A percentile compares a stretch with the other conserved stretches of the same genome.
These are phyloP conservation scores for Drosophila ananassae DNA, from an alignment of 1,140 invertebrate genomes.

Conservation along the genomic window DNA sequence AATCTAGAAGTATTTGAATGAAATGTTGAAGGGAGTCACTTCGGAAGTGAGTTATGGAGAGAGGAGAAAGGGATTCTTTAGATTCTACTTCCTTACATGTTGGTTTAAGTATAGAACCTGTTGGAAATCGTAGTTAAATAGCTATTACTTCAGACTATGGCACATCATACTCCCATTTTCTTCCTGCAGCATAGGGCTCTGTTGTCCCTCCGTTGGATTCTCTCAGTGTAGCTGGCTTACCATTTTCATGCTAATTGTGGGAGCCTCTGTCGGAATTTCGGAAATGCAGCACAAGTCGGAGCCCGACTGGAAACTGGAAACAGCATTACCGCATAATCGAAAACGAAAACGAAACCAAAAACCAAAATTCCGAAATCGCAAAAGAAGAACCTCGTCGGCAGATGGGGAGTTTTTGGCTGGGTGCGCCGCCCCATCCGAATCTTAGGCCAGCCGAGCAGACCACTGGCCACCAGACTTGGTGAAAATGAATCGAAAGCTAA, in stretches of 20 bases:
- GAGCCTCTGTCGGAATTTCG: slow-evolving; percentile 70
- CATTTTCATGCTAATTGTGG: slow-evolving; percentile 76
- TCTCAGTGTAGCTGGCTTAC: slow-evolving; percentile 11
- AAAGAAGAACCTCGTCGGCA: slow-evolving; percentile 26
- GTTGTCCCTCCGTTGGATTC: neutral
- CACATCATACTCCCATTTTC: no score
- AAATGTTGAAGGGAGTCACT: no score
- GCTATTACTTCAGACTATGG: no score
- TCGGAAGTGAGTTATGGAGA: no score
- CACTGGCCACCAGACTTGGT: neutral
- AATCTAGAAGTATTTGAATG: no score
- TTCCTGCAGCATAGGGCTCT: neutral
- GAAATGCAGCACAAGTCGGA: slow-evolving; percentile 60
- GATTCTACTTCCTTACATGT: neutral
- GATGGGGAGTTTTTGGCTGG: no score
- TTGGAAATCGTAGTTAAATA: no score
- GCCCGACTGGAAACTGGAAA: slow-evolving; percentile 31
- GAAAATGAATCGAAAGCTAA: slow-evolving; percentile 49
- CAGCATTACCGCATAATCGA: neutral
- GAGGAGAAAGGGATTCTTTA: neutral
- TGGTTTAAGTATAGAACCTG: no score
- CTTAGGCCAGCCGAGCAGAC: neutral
- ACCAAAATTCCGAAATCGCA: slow-evolving; percentile 27
- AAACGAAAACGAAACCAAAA: slow-evolving; percentile 22
- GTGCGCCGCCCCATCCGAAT: slow-evolving; percentile 22